A percentile compares a stretch with the other conserved stretches of the same genome.
phyloP scores from a whole-genome alignment of 1,140 invertebrate species.

The Aphis craccivora region DNA sequence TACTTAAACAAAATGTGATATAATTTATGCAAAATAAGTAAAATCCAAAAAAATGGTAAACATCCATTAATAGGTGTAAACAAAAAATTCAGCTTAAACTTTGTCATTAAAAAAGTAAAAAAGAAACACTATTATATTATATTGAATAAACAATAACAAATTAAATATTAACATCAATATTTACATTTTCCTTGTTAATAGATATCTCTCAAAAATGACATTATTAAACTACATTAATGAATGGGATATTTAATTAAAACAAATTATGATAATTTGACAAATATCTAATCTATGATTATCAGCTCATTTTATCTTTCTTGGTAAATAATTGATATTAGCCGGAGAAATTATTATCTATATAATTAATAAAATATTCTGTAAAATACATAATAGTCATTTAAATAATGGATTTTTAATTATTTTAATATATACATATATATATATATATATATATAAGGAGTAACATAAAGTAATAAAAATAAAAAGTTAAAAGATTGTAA shows the following conservation, averaged over 20 bases:
- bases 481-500: neutral
- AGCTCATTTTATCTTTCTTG: neutral
- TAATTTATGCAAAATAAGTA: neutral
- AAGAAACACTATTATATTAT: neutral
- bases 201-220: neutral
- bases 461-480: neutral
- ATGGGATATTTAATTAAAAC: neutral
- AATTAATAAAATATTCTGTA: neutral
- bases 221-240: neutral
- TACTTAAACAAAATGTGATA: neutral
- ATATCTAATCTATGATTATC: neutral
- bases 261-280: neutral
- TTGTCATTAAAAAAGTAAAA: neutral
- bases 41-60: neutral
- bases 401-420: neutral
- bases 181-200: neutral
- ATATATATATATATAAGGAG: neutral
- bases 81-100: neutral
- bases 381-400: neutral
- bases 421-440: neutral
- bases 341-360: neutral
- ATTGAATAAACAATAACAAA: constrained; percentile 10
- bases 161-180: neutral
- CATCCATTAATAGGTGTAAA: neutral
- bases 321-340: neutral